Conservation (phyloP, 2,797 vertebrate genomes). For the Ceryle rudis region DNA sequence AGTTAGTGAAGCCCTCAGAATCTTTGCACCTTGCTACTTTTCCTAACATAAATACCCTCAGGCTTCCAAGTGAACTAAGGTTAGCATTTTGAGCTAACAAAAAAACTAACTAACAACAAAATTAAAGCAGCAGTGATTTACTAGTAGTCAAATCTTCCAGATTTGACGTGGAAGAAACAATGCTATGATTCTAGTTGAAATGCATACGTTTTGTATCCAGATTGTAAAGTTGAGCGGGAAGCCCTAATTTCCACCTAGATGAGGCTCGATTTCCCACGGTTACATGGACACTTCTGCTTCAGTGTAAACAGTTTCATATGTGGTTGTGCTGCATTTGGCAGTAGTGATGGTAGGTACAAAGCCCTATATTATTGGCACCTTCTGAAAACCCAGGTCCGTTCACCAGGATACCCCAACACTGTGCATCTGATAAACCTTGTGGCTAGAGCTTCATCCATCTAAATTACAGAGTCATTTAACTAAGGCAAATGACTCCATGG, state of each 20-base stretch:
- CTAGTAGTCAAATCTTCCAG: no score
- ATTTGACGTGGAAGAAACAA: neutral
- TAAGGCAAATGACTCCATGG: neutral
- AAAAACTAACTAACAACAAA: neutral
- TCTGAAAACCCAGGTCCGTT: neutral
- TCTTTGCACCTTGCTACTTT: neutral
- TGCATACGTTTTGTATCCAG: neutral
- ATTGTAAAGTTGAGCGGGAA: neutral
- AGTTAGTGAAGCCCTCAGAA: neutral
- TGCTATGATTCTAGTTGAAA: neutral
- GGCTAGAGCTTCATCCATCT: neutral
- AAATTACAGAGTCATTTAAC: neutral
- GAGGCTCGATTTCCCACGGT: neutral
- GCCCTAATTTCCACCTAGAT: neutral
- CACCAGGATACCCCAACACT: neutral
- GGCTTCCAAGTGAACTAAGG: neutral
- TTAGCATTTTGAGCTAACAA: neutral
- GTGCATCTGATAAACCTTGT: neutral
- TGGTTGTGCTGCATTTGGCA: neutral
- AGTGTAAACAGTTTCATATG: neutral
- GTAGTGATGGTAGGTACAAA: neutral
- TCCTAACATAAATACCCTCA: neutral
- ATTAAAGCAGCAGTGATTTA: neutral
- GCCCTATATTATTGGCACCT: neutral
- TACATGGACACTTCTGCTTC: neutral